Conservation (phyloP, 1,140 invertebrate genomes). For the Brachionus sp. region DNA sequence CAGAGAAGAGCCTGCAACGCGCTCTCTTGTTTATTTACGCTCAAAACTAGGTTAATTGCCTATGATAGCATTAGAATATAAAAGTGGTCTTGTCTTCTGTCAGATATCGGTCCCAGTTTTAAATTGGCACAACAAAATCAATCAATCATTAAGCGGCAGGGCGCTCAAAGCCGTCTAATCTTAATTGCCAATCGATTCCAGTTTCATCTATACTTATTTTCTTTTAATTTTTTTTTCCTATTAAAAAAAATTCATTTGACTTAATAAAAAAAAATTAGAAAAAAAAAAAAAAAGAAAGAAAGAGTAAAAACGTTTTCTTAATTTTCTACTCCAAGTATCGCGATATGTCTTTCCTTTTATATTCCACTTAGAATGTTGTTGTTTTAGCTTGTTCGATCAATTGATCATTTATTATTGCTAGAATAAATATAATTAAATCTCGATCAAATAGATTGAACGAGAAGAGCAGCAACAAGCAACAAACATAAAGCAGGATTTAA, state of each 20-base stretch:
- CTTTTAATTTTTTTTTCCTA: background rate
- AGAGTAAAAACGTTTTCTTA: background rate
- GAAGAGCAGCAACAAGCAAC: background rate
- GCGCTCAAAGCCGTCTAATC: background rate
- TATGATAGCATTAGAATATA: slow-evolving; percentile 1
- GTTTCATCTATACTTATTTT: background rate
- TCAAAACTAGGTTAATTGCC: slow-evolving; percentile 34
- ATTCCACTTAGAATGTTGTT: background rate
- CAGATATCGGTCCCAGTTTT: background rate
- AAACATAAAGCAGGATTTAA: slow-evolving; percentile 4
- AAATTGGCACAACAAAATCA: background rate
- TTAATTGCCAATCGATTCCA: background rate
- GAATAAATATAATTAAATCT: slow-evolving; percentile 41
- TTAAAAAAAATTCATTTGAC: no score
- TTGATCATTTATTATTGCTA: slow-evolving; percentile 33
- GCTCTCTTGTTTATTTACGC: slow-evolving; percentile 8
- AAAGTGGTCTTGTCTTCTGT: slow-evolving; percentile 7
- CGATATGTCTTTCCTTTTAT: slow-evolving; percentile 11
- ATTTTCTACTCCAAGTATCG: background rate
- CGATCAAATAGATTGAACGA: slow-evolving; percentile 20
- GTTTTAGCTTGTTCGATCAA: slow-evolving; percentile 18
- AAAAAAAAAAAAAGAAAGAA: background rate
- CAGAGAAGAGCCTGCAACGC: background rate
- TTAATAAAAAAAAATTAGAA: no score
- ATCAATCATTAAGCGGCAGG: background rate